Evolutionary conservation across 2,113 vertebrate genomes (phyloP), one percentile per base, ranked within the genome.

Genomic region (Lanius collurio): DNA sequence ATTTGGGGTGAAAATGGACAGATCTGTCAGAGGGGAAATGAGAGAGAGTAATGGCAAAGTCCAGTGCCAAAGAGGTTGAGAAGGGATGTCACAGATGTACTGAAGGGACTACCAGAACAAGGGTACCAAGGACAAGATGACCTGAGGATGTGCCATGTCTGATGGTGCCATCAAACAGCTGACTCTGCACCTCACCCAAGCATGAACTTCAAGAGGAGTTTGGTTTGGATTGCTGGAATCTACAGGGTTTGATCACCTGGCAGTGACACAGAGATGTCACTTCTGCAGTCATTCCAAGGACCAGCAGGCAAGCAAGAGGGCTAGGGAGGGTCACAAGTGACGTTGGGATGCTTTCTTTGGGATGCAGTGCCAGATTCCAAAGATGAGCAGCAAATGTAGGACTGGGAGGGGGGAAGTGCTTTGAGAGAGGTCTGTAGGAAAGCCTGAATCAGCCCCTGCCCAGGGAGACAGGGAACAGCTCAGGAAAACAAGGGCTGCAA

Each of bases 261-360:
- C 65, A 84, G 49, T 1, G 81, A 49, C 59, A 44, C 0, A 0
- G 60, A 41, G 17, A 5, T 2, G 22, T 15, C 41, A 62, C 42
- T 3, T 4, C 6, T 46, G 69, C 71, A 65, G 13, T 7, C 49
- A 24, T 3, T 10, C 24, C 10, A 15, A 13, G 68, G 49, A 82
- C 3, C 49, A 80, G 42, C 0, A 41, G 44, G 85, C 1, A 22
- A 75, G 57, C 39, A 17, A 18, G 33, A 77, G 30, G 39, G 14
- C 12, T 73, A 0, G 0, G 0, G 57, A 39, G 49, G 28, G 27
- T 22, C 42, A 13, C 57, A 20, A 5, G 0, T 9, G 46, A 47
- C 26, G 55, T 55, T 1, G 18, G 57, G 67, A 39, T n/a, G 67
- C 27, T 80, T 42, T 50, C 69, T 63, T 49, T 49, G 47, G 47